Evolutionary conservation across 2,113 vertebrate genomes (phyloP), one percentile per base, ranked within the genome.

Genomic region (Sturnus vulgaris): DNA sequence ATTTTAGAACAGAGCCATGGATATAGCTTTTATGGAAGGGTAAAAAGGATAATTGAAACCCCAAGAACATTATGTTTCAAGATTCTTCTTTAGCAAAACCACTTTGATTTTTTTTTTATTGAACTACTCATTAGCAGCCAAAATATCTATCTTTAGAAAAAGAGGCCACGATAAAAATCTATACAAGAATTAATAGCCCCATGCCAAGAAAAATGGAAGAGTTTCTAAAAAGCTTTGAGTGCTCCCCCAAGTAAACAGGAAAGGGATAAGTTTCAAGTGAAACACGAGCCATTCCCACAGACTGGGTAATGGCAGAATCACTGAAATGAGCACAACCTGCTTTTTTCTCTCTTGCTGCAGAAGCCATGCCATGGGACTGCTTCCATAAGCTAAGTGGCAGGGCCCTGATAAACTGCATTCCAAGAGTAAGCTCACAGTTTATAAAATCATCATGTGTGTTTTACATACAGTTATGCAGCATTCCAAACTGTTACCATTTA

Each of bases 231-330:
- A 92, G 40, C 49, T 64, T 88, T 55, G 68, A 90, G 69, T 44
- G 69, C 56, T 75, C 80, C 65, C 50, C 76, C 69, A 95, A 64
- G 49, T 65, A 86, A 94, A 82, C 86, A 92, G 86, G 80, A 86
- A 92, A 89, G 70, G 77, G 69, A 55, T 79, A 91, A 76, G 15
- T 57, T 90, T 60, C 42, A 63, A 83, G 56, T 44, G 56, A 88
- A 64, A 63, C 25, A 55, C 0, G 0, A 92, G 50, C 56, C 40
- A 52, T 78, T 84, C 86, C 42, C 76, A 88, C 64, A 70, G 76
- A 22, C 0, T 47, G 30, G 70, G 11, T n/a, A 55, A 59, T 16
- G 76, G 76, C 53, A 80, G 60, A 92, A 70, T 37, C 77, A 76
- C 30, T 47, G 64, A 23, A 30, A n/a, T 3, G 20, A 89, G 56